These are phyloP conservation scores for Epiblema foenella DNA, from an alignment of 2,888 invertebrate genomes.

Conservation along the genomic window DNA sequence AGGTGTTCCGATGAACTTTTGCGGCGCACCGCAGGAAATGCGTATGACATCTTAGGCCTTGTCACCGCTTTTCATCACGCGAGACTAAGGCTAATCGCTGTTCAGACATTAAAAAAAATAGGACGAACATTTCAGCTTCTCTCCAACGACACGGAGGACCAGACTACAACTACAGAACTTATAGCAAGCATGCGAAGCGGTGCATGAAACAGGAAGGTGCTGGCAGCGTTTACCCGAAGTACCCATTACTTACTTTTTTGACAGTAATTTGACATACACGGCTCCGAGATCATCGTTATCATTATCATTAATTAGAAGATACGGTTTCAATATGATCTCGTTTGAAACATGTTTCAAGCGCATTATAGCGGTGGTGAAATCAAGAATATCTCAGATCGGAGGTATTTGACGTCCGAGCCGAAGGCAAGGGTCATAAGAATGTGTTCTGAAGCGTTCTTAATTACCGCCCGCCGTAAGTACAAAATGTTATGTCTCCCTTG, in stretches of 20 bases:
- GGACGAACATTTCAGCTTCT: not conserved
- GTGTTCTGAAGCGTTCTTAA: too few relatives aligned
- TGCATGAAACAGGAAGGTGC: constrained; percentile 27
- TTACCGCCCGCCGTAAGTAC: too few relatives aligned
- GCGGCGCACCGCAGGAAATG: not conserved
- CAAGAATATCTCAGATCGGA: too few relatives aligned
- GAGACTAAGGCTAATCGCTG: too few relatives aligned
- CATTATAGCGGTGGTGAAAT: not conserved
- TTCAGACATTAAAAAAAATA: too few relatives aligned
- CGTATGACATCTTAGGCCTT: too few relatives aligned
- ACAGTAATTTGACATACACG: constrained; percentile 1
- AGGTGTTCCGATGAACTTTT: not conserved
- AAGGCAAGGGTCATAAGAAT: too few relatives aligned
- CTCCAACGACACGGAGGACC: not conserved
- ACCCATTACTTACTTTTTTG: constrained; percentile 23
- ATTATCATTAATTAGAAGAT: not conserved
- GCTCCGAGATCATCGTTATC: constrained; percentile 27
- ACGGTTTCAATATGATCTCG: constrained; percentile 19
- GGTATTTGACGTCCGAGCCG: too few relatives aligned
- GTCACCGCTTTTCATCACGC: too few relatives aligned
- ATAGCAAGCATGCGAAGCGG: constrained; percentile 33
- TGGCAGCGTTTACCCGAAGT: constrained; percentile 35
- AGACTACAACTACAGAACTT: not conserved
- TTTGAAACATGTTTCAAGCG: not conserved
- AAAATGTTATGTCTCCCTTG: too few relatives aligned